A percentile compares a stretch with the other conserved stretches of the same genome.
Conservation (phyloP, 2,113 vertebrate genomes). For the Gymnarchus niloticus region DNA sequence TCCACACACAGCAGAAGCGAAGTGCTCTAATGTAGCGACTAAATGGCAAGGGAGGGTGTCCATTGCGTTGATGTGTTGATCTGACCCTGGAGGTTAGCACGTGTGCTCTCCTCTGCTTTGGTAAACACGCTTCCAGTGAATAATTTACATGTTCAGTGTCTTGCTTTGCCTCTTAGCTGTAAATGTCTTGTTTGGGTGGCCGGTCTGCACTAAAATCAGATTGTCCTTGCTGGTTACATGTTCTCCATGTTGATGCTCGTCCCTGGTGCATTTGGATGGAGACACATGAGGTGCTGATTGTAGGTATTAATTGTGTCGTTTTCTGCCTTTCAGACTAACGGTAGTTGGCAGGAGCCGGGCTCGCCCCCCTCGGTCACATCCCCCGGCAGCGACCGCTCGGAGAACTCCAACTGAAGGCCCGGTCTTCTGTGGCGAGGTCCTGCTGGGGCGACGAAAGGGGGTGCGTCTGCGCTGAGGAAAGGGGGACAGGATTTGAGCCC, state of each 20-base stretch:
- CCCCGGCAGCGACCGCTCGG: slow-evolving; percentile 77
- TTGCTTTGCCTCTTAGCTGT: not conserved
- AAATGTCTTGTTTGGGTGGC: not conserved
- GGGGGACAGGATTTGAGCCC: slow-evolving; percentile 54
- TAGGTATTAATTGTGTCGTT: not conserved
- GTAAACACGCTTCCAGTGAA: not conserved
- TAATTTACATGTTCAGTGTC: not conserved
- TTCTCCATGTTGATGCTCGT: not conserved
- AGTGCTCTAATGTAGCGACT: not conserved
- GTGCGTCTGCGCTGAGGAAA: slow-evolving; percentile 28
- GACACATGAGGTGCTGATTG: not conserved
- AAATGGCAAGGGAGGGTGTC: not conserved
- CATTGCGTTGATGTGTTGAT: not conserved
- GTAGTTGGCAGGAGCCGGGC: slow-evolving; percentile 74
- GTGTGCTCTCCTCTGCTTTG: not conserved
- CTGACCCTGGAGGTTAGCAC: not conserved
- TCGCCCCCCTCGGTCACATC: slow-evolving; percentile 74
- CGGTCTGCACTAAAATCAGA: not conserved
- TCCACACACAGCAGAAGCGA: no score
- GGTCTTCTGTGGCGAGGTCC: slow-evolving; percentile 23
- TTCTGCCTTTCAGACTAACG: slow-evolving; percentile 67
- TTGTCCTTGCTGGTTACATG: not conserved
- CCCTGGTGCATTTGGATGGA: not conserved
- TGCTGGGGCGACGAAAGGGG: slow-evolving; percentile 34
- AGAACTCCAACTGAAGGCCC: slow-evolving; percentile 77